phyloP scores from a whole-genome alignment of 2,888 invertebrate genomes.

The Pharmacophagus antenor region DNA sequence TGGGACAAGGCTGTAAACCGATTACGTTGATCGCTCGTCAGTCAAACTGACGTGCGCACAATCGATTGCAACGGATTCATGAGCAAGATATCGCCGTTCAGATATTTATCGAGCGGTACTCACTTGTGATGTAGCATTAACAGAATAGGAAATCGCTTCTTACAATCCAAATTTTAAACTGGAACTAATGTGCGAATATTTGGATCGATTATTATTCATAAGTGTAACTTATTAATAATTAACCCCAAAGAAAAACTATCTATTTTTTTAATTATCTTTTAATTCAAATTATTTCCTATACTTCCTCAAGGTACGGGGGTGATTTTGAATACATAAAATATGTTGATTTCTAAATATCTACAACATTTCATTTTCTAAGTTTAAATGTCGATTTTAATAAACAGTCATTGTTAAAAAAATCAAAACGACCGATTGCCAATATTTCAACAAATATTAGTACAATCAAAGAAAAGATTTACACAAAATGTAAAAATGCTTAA shows the following conservation, averaged over 20 bases:
- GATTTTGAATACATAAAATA: too few relatives aligned
- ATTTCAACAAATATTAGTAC: background rate
- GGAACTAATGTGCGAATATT: constrained; percentile 20
- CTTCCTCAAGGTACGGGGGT: too few relatives aligned
- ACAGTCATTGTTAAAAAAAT: background rate
- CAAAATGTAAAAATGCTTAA: background rate
- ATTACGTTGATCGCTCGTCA: constrained; percentile 73
- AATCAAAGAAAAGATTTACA: background rate
- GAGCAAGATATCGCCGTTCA: constrained; percentile 58
- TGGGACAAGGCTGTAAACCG: constrained; percentile 71
- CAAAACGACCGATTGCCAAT: background rate
- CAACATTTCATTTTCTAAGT: background rate
- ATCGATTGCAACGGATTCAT: constrained; percentile 67
- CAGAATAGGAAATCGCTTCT: constrained; percentile 25
- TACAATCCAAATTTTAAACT: constrained; percentile 38
- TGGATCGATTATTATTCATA: background rate
- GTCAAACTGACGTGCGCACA: constrained; percentile 66
- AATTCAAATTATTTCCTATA: too few relatives aligned
- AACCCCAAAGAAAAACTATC: background rate
- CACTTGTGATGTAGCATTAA: constrained; percentile 22
- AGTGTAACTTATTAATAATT: background rate
- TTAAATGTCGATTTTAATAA: background rate
- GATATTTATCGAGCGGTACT: constrained; percentile 56
- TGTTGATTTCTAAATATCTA: background rate
- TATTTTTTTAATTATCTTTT: too few relatives aligned